phyloP scores from a whole-genome alignment of 2,113 vertebrate species.

The Lophochroa leadbeateri region DNA sequence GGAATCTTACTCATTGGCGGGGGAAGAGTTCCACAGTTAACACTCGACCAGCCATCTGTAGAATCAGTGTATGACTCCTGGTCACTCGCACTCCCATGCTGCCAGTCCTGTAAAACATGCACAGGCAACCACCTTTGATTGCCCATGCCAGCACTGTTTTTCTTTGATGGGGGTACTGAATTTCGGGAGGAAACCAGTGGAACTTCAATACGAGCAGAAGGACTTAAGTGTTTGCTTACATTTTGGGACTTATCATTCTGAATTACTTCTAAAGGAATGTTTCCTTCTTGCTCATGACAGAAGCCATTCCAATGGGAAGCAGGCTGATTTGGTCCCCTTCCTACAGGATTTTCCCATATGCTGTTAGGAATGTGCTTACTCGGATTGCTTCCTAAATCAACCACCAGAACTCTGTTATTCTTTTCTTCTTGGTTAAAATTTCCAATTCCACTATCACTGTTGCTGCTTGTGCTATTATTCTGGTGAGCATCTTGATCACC shows the following conservation, averaged over 20 bases:
- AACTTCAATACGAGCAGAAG: conserved; percentile 79
- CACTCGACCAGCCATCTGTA: conserved; percentile 95
- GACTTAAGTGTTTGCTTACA: conserved; percentile 71
- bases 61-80: conserved; percentile 98
- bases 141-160: conserved; percentile 51
- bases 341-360: conserved; percentile 81
- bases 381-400: conserved; percentile 86
- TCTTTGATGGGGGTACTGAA: conserved; percentile 79
- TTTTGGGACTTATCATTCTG: conserved; percentile 82
- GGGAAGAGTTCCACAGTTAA: conserved; percentile 95
- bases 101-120: conserved; percentile 92
- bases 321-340: conserved; percentile 77
- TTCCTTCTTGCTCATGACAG: conserved; percentile 78
- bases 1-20: conserved; percentile 98
- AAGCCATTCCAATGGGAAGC: conserved; percentile 83
- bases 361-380: conserved; percentile 78
- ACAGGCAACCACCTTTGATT: conserved; percentile 90
- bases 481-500: conserved; percentile 90
- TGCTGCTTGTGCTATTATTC: conserved; percentile 95
- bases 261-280: conserved; percentile 71
- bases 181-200: conserved; percentile 77
- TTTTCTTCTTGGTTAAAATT: conserved; percentile 95
- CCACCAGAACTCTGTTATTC: conserved; percentile 87
- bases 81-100: conserved; percentile 86
- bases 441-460: conserved; percentile 96